These are phyloP conservation scores for Pteronura brasiliensis DNA, from an alignment of 2,113 vertebrate species.

Conservation along the genomic window DNA sequence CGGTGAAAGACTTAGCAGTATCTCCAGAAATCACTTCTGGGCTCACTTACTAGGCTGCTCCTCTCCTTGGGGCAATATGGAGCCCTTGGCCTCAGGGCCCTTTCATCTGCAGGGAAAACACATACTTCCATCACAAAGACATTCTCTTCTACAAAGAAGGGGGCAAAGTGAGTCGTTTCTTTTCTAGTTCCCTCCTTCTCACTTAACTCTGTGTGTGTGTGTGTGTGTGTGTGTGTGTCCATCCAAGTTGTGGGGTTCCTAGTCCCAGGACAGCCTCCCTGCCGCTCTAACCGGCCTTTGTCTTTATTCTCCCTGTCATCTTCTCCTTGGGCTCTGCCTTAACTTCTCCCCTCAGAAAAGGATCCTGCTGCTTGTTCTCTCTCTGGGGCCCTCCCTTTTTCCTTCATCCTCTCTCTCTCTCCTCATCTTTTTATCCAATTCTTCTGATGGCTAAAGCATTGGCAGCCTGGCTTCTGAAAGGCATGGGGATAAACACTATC, in stretches of 20 bases:
- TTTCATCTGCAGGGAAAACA: neutral
- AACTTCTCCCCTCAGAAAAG: neutral
- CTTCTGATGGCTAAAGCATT: neutral
- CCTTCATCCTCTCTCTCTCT: neutral
- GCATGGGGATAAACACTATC: neutral
- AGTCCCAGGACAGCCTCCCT: neutral
- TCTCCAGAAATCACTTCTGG: slow-evolving; percentile 12
- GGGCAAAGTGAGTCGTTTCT: neutral
- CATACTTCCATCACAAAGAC: neutral
- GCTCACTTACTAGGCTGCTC: neutral
- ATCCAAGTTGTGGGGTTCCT: neutral
- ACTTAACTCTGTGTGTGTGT: neutral
- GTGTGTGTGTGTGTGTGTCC: neutral
- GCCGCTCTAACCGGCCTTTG: neutral
- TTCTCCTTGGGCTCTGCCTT: slow-evolving; percentile 30
- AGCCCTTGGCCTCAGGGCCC: neutral
- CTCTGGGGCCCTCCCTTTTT: neutral
- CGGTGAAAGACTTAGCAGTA: neutral
- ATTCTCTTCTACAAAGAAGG: neutral
- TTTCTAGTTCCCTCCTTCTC: neutral
- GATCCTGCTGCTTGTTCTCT: neutral
- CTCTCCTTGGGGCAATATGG: neutral
- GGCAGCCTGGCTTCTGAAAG: neutral
- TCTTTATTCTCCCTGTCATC: neutral
- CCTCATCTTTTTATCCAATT: neutral